Base-by-base conservation (phyloP, 2,888 invertebrate species). In the Phorcus lineatus region DNA sequence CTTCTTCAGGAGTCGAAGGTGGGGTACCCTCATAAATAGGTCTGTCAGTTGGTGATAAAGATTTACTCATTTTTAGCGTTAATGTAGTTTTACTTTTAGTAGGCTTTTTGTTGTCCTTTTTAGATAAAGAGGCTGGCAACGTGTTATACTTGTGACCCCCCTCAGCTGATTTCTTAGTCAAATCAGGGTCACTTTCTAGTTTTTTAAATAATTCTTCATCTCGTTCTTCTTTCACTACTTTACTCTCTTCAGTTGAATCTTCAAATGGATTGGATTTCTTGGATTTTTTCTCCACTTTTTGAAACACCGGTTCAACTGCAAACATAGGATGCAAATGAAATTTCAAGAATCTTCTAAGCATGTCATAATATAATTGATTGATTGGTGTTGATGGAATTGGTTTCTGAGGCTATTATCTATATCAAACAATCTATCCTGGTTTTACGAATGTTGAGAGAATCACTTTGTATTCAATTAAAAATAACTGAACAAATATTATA, bases 1-100 rank as follows among this genome's bases (percentile, higher is more conserved):
- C 85, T 17, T 87, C 85, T 74, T 88, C 88, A 4, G 91, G 90
- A 0, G 91, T 89, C 7, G 89, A 81, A 0, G 90, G 91, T 13
- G 90, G 91, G 17, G 91, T 90, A 0, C 91, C 91, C 77, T 89
- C 84, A 83, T 91, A 91, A 13, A 89, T 82, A 1, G 91, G 91
- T 75, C 90, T 82, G 22, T 86, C 83, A 9, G 79, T 67, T 52
- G 80, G 76, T 24, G 76, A 66, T 16, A 79, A 19, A 0, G 84
- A 79, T 75, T 81, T 80, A 0, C 81, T 80, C 24, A 79, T 80
- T 16, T 82, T 82, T 74, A 84, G 74, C 0, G 82, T 83, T 62
- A 84, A 40, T 19, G 62, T 70, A 11, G 80, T 66, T 31, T 82
- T 81, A 17, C 19, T 40, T n/a, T 62, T 55, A 52, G 66, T 62